Evolutionary conservation across 2,888 invertebrate species (phyloP).

Genomic region (Hermodice carunculata): DNA sequence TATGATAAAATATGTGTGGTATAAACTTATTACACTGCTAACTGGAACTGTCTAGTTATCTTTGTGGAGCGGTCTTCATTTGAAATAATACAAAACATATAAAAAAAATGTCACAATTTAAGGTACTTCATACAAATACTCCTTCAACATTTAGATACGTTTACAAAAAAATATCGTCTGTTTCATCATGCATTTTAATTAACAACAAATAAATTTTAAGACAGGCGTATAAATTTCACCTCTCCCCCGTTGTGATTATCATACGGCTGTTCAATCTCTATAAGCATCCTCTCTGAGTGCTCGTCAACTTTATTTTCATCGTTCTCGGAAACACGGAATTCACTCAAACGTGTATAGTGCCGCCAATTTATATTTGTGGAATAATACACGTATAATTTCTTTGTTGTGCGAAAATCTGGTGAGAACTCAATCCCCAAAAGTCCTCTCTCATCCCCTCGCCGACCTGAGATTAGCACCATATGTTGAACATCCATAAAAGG

Average conservation of each 20-base stretch:
- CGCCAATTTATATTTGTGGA: background rate
- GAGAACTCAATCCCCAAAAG: conserved; percentile 60
- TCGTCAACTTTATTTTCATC: conserved; percentile 50
- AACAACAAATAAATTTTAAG: too few relatives aligned
- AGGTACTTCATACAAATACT: too few relatives aligned
- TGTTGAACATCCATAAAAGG: conserved; percentile 53
- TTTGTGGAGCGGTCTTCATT: too few relatives aligned
- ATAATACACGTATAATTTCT: conserved; percentile 59
- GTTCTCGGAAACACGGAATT: conserved; percentile 36
- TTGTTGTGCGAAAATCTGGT: conserved; percentile 55
- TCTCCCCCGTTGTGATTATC: conserved; percentile 67
- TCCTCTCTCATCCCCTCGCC: conserved; percentile 50
- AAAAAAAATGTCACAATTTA: too few relatives aligned
- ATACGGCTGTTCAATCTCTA: conserved; percentile 58
- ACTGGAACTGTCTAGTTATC: too few relatives aligned
- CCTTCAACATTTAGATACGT: too few relatives aligned
- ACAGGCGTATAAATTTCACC: too few relatives aligned
- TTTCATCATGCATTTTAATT: too few relatives aligned
- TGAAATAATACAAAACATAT: too few relatives aligned
- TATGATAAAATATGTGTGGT: too few relatives aligned
- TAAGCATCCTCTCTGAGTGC: conserved; percentile 45
- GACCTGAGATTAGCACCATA: conserved; percentile 40
- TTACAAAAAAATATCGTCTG: too few relatives aligned
- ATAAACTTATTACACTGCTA: too few relatives aligned
- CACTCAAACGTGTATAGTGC: conserved; percentile 27